Base-by-base conservation (phyloP, 2,888 invertebrate species). In the Seira sanloemensis region DNA sequence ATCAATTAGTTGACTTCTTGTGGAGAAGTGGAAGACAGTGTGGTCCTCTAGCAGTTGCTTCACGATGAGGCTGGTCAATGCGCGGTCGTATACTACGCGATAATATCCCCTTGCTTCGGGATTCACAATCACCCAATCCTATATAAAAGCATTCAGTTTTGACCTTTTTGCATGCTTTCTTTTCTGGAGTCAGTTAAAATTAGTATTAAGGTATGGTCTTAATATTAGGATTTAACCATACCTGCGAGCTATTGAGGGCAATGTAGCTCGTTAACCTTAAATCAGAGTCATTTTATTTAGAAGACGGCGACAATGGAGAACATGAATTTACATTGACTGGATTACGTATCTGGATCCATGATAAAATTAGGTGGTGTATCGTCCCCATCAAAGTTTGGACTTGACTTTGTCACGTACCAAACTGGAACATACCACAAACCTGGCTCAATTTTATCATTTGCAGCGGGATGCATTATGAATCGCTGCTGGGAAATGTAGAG, bases 21-120 rank as follows among this genome's bases (percentile, higher is more conserved):
- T 71, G 19, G 26, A 50, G 65, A 80, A 69, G 18, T 27, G 58
- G 7, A 84, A 62, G 0, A 24, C 67, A 0, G 66, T 72, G 23
- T 84, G 79, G 23, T 84, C 37, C n/a, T n/a, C 58, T 18, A 58
- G 50, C 9, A 84, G 24, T 46, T 84, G 84, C 9, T 46, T 54
- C 9, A 37, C 19, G 16, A 84, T 79, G 0, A 79, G 58, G 0
- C 9, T 16, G 2, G 78, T 65, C 12, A 87, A 62, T 19, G 80
- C 69, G 2, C 9, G 27, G 58, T 86, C 87, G 50, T 88, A 88
- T 5, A 83, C 25, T 5, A 85, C 85, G 5, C 86, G 67, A 62
- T 85, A 88, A 21, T 78, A 88, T 9, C 86, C 78, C 74, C 78
- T 78, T 0, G 85, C 88, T 58, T 88, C 82, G 5, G 87, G 88